phyloP scores from a whole-genome alignment of 2,888 invertebrate genomes.

The Taenaris catops region DNA sequence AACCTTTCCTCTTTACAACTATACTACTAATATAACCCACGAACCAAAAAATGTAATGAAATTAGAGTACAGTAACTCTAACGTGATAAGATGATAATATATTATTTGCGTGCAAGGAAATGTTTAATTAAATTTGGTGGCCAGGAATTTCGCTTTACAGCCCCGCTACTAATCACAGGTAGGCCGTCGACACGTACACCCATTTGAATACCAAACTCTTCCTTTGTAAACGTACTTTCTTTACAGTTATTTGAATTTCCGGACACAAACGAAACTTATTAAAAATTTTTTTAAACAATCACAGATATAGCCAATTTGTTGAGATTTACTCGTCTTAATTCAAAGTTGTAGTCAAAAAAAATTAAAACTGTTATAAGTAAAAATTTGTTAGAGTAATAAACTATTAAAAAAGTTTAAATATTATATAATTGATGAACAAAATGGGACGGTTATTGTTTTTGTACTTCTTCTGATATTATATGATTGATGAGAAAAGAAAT shows the following conservation, averaged over 20 bases:
- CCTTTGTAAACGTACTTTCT: slow-evolving; percentile 38
- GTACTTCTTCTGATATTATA: too few relatives aligned
- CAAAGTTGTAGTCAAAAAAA: too few relatives aligned
- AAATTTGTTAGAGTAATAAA: too few relatives aligned
- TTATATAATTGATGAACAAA: too few relatives aligned
- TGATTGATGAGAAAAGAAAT: too few relatives aligned
- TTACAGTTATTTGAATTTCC: slow-evolving; percentile 15
- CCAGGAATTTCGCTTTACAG: slow-evolving; percentile 55
- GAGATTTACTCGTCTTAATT: not conserved
- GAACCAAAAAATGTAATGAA: too few relatives aligned
- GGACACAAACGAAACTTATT: slow-evolving; percentile 33
- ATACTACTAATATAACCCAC: too few relatives aligned
- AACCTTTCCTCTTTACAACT: too few relatives aligned
- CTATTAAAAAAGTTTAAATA: too few relatives aligned
- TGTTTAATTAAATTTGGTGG: slow-evolving; percentile 75
- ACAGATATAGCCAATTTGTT: slow-evolving; percentile 2
- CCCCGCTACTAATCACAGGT: slow-evolving; percentile 69
- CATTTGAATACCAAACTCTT: slow-evolving; percentile 56
- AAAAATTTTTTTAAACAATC: slow-evolving; percentile 14
- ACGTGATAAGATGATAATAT: slow-evolving; percentile 3
- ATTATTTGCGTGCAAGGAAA: slow-evolving; percentile 39
- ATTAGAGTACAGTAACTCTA: too few relatives aligned
- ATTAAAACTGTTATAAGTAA: too few relatives aligned
- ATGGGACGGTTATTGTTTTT: too few relatives aligned
- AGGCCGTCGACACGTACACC: slow-evolving; percentile 61